A percentile compares a stretch with the other conserved stretches of the same genome.
Conservation (phyloP, 2,888 invertebrate species). For the Chymomyza amoena region DNA sequence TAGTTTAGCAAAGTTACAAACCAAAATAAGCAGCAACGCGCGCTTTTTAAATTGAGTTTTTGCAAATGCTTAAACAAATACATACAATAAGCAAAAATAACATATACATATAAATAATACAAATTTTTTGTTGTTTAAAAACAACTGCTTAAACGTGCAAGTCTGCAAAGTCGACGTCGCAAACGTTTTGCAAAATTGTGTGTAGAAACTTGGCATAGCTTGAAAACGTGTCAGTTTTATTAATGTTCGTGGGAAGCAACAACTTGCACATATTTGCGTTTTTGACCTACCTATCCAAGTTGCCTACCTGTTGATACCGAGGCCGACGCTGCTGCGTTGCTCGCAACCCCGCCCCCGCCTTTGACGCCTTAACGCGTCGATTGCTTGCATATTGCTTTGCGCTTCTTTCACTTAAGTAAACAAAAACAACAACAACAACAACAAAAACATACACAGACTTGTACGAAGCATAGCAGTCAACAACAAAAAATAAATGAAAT, state of each 20-base stretch:
- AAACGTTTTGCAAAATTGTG: slow-evolving; percentile 8
- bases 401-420: slow-evolving; percentile 8
- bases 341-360: slow-evolving; percentile 16
- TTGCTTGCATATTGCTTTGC: slow-evolving; percentile 7
- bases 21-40: slow-evolving; percentile 9
- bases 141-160: not conserved
- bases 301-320: slow-evolving; percentile 40
- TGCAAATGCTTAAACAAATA: not conserved
- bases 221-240: slow-evolving; percentile 77
- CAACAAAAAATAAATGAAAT: slow-evolving; percentile 18
- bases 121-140: not conserved
- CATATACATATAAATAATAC: not conserved
- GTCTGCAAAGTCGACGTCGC: not conserved
- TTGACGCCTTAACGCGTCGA: slow-evolving; percentile 11
- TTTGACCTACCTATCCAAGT: slow-evolving; percentile 45
- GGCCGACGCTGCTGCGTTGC: not conserved
- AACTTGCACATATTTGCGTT: slow-evolving; percentile 37
- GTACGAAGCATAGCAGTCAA: slow-evolving; percentile 1
- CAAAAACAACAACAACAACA: not conserved
- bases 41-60: slow-evolving; percentile 1
- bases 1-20: slow-evolving; percentile 22
- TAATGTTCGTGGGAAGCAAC: slow-evolving; percentile 75
- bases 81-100: not conserved
- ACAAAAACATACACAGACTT: slow-evolving; percentile 7
- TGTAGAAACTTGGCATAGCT: slow-evolving; percentile 58